A percentile compares a stretch with the other conserved stretches of the same genome.
Conservation (phyloP, 2,888 invertebrate genomes). For the Athalia rosae region DNA sequence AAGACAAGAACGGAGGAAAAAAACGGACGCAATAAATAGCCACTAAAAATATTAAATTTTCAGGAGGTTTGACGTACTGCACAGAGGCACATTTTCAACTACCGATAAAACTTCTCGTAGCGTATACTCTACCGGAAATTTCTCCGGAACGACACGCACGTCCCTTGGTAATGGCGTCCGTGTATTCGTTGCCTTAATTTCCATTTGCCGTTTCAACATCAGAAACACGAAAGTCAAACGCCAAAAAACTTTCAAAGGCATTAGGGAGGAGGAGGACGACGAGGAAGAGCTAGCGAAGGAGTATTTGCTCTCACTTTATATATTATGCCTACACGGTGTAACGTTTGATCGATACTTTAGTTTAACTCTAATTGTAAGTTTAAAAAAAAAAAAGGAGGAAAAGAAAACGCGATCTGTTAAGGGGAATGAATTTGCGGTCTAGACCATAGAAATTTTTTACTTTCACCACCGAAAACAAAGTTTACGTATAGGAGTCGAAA, state of each 20-base stretch:
- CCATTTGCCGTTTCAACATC: background rate
- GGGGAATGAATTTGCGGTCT: background rate
- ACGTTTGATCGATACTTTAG: slow-evolving; percentile 24
- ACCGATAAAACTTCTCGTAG: background rate
- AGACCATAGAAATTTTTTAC: background rate
- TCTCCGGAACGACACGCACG: slow-evolving; percentile 38
- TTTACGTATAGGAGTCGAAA: too few species aligned
- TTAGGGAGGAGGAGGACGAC: background rate
- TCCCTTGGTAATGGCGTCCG: slow-evolving; percentile 27
- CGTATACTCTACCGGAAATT: slow-evolving; percentile 27
- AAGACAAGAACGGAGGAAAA: background rate
- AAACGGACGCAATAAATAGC: background rate
- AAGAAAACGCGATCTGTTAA: slow-evolving; percentile 13
- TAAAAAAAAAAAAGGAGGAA: background rate
- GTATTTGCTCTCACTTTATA: slow-evolving; percentile 5
- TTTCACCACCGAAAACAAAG: background rate
- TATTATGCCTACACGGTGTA: too few species aligned
- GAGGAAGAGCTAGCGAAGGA: background rate
- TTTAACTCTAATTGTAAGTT: background rate
- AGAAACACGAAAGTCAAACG: slow-evolving; percentile 20
- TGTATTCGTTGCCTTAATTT: slow-evolving; percentile 17
- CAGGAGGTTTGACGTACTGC: slow-evolving; percentile 1
- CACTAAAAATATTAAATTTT: background rate
- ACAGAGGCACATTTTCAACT: slow-evolving; percentile 22
- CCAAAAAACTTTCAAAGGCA: slow-evolving; percentile 29